Evolutionary conservation across 1,140 invertebrate species (phyloP), one percentile per base, ranked within the genome.

Genomic region (Panulirus ornatus): DNA sequence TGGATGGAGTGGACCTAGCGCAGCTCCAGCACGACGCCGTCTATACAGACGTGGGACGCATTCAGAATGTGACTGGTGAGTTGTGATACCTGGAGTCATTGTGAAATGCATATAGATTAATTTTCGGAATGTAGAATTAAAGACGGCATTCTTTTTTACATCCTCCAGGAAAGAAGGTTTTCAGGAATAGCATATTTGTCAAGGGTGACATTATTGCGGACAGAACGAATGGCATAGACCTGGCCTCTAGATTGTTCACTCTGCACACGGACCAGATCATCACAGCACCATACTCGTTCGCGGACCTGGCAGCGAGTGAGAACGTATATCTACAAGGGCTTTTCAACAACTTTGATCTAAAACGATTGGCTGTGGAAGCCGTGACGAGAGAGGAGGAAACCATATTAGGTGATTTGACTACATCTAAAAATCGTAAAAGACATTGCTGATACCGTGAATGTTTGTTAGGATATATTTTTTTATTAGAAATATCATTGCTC

Each of bases 11-110:
- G 6, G 38, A 91, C 27, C 75, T 91, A 8, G 22, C 16, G 3
- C 16, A 14, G 9, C 58, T 91, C 16, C 78, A 83, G n/a, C 16
- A 91, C 22, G 66, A 91, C 51, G 83, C 84, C 19, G 84, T 91
- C 1, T 87, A 87, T n/a, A 79, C 14, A 2, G 38, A 87, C n/a
- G 22, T 19, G 0, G 6, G 9, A 6, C 27, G 2, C 0, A 34
- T 44, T 27, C 73, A 44, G 27, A 27, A 19, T 27, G 66, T 87
- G 6, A 79, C 85, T 11, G 85, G 85, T 87, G 54, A 79, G 85
- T 14, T 2, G n/a, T n/a, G n/a, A n/a, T n/a, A n/a, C n/a, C n/a
- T 27, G 22, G 22, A 9, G 44, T 11, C 16, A 40, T 0, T 30
- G 11, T 16, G 16, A 73, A 73, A 73, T 34, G 30, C 70, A 27